phyloP scores from a whole-genome alignment of 1,140 invertebrate genomes.

The Chelonus insularis region DNA sequence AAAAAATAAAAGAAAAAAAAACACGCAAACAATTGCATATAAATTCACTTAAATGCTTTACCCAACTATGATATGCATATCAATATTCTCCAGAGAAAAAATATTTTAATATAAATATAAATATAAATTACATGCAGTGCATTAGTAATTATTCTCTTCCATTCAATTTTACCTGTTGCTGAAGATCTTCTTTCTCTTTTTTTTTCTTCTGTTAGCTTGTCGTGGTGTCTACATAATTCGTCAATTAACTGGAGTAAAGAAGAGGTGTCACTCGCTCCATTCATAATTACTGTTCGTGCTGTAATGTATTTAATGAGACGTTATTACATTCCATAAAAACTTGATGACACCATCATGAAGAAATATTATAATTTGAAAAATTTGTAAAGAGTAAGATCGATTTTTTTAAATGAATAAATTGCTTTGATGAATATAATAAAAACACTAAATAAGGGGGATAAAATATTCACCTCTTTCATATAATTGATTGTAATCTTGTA shows the following conservation, averaged over 20 bases:
- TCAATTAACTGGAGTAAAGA: slow-evolving; percentile 65
- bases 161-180: slow-evolving; percentile 67
- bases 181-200: slow-evolving; percentile 70
- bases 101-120: slow-evolving; percentile 20
- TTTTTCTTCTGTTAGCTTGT: slow-evolving; percentile 67
- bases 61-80: slow-evolving; percentile 37
- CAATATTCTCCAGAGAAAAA: slow-evolving; percentile 26
- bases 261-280: slow-evolving; percentile 54
- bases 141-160: not conserved
- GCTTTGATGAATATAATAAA: no score
- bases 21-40: slow-evolving; percentile 33
- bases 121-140: slow-evolving; percentile 43
- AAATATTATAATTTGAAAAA: no score
- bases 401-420: not conserved
- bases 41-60: slow-evolving; percentile 38
- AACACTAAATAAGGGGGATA: no score
- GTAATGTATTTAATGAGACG: slow-evolving; percentile 9
- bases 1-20: slow-evolving; percentile 22
- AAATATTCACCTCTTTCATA: slow-evolving; percentile 50
- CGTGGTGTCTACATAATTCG: slow-evolving; percentile 65
- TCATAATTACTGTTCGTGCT: slow-evolving; percentile 59
- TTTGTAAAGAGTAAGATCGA: no score
- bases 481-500: slow-evolving; percentile 51
- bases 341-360: no score
- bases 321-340: no score